phyloP scores from a whole-genome alignment of 2,888 invertebrate species.

The Brachylomia viminalis region DNA sequence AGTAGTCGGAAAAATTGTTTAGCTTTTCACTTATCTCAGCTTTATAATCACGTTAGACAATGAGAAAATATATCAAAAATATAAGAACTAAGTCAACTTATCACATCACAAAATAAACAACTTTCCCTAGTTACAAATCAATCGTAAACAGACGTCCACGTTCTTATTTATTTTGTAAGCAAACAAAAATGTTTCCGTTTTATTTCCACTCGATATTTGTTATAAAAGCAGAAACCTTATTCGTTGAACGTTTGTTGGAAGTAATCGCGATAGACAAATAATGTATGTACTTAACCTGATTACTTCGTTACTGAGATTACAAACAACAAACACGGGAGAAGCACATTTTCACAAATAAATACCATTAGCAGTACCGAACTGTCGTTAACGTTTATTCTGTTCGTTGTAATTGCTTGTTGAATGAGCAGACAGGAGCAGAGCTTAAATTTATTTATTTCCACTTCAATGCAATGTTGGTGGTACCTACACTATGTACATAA shows the following conservation, averaged over 20 bases:
- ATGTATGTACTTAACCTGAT: slow-evolving; percentile 61
- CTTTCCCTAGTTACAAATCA: slow-evolving; percentile 9
- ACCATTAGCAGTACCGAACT: slow-evolving; percentile 53
- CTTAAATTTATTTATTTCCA: slow-evolving; percentile 9
- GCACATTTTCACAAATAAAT: slow-evolving; percentile 58
- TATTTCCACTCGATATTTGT: slow-evolving; percentile 25
- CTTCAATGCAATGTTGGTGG: background rate
- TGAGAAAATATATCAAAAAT: slow-evolving; percentile 21
- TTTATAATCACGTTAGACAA: background rate
- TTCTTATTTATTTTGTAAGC: slow-evolving; percentile 25
- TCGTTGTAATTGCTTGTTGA: slow-evolving; percentile 52
- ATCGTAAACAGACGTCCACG: slow-evolving; percentile 25
- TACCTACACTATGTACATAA: too few relatives aligned
- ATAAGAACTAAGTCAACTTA: slow-evolving; percentile 9
- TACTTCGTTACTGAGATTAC: slow-evolving; percentile 59
- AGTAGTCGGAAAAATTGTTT: background rate
- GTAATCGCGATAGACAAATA: slow-evolving; percentile 53
- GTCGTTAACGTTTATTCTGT: slow-evolving; percentile 56
- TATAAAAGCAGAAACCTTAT: slow-evolving; percentile 32
- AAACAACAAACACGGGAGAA: slow-evolving; percentile 50
- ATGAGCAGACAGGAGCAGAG: slow-evolving; percentile 16
- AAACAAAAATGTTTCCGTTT: slow-evolving; percentile 11
- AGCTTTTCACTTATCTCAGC: background rate
- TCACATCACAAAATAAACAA: slow-evolving; percentile 32
- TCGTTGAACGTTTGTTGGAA: slow-evolving; percentile 21